Evolutionary conservation across 2,888 invertebrate species (phyloP), one percentile per base, ranked within the genome.

Genomic region (Tachina fera): DNA sequence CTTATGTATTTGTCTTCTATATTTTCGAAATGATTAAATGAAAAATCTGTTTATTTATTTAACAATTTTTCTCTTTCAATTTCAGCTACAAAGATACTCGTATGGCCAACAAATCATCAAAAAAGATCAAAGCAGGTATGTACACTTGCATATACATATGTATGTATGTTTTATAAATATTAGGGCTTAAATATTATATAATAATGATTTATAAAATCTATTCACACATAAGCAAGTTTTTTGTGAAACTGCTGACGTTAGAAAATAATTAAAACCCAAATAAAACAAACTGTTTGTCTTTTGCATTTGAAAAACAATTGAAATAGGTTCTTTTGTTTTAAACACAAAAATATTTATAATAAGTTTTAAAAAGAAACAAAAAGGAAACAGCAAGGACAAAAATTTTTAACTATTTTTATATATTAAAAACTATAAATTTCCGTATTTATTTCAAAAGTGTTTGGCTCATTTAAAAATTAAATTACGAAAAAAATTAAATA

Each of bases 391-490:
- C 77, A 83, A 78, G 77, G 60, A 78, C 83, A 78, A 72, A 65
- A 47, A 72, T 41, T 74, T 77, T 68, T 78, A 60, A 51, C 14
- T 47, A 14, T 41, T 60, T 43, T 11, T 63, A 13, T 22, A 53
- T 49, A 16, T n/a, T 13, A 58, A 72, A 74, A 60, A 58, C 16
- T n/a, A 80, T 47, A 65, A 3, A 80, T 41, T 31, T 11, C 31
- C 11, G 60, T 70, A 14, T 61, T 81, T 43, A 53, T 22, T 58
- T 49, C 51, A 47, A 13, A 49, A 72, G 60, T 39, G 16, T 63
- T 60, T 76, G 83, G 75, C 83, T 83, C 86, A 86, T 86, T 86
- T 68, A 83, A 41, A n/a, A 61, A 41, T 10, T n/a, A 43, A 19
- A 22, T 11, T 70, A 11, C 6, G 22, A 77, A 13, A 60, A 51